Percentiles rank a stretch among this genome's conserved stretches.
Conservation (phyloP, 2,113 vertebrate species). For the Ascaphus truei region DNA sequence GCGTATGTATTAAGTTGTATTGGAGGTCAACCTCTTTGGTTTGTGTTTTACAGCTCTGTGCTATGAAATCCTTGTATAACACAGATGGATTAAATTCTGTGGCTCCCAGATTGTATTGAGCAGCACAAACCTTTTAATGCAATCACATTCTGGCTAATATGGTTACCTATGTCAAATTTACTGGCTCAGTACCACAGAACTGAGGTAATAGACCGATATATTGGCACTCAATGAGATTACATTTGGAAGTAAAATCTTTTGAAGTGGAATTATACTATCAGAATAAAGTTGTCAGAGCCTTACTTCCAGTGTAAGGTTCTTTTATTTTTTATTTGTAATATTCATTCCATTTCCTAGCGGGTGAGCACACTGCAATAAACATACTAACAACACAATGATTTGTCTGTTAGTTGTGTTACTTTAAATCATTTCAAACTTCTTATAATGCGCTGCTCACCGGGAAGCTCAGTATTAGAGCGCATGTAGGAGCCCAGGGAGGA, state of each 20-base stretch:
- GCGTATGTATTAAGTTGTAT: constrained; percentile 31
- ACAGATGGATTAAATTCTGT: constrained; percentile 49
- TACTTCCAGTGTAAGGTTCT: too few species aligned
- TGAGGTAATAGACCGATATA: constrained; percentile 33
- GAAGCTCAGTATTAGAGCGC: too few species aligned
- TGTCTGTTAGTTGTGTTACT: too few species aligned
- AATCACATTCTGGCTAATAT: constrained; percentile 21
- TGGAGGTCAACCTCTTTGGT: constrained; percentile 38
- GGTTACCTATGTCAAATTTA: constrained; percentile 19
- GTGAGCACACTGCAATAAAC: too few species aligned
- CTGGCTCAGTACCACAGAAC: constrained; percentile 25
- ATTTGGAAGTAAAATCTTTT: constrained; percentile 38
- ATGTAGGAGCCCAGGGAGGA: too few species aligned
- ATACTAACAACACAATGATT: too few species aligned
- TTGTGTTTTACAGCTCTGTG: constrained; percentile 51
- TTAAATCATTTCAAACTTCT: too few species aligned
- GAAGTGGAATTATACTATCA: not conserved
- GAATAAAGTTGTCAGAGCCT: not conserved
- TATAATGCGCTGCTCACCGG: too few species aligned
- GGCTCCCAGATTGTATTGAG: constrained; percentile 36
- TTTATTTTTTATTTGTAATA: too few species aligned
- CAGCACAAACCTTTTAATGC: constrained; percentile 21
- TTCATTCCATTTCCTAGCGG: too few species aligned
- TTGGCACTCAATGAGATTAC: constrained; percentile 45
- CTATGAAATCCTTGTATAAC: constrained; percentile 50